These are phyloP conservation scores for Diploptera punctata DNA, from an alignment of 2,888 invertebrate genomes.

Conservation along the genomic window DNA sequence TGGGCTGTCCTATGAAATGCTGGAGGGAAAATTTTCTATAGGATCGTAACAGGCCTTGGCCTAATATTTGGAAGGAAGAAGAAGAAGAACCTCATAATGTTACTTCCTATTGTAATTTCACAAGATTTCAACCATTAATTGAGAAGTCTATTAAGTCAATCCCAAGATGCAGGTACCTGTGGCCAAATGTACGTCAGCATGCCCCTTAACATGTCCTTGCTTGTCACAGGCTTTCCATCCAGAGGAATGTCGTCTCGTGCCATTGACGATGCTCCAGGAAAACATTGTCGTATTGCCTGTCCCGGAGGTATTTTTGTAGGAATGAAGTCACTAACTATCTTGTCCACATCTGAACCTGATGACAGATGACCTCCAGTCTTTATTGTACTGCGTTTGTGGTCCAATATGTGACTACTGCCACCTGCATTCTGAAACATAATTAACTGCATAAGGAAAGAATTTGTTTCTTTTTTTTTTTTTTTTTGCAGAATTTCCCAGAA, in stretches of 20 bases:
- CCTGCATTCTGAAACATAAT: neutral
- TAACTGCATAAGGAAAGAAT: no score
- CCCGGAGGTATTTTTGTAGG: constrained; percentile 32
- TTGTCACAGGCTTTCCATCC: constrained; percentile 61
- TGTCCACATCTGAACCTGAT: neutral
- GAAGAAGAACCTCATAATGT: no score
- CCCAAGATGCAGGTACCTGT: constrained; percentile 73
- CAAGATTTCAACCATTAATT: no score
- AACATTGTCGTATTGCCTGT: constrained; percentile 76
- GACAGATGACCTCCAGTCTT: constrained; percentile 1
- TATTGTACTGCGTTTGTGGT: neutral
- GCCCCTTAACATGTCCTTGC: constrained; percentile 80
- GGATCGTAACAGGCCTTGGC: no score
- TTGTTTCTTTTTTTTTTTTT: no score
- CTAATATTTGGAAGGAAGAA: no score
- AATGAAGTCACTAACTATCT: constrained; percentile 30
- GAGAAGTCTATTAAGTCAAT: no score
- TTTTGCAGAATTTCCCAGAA: no score
- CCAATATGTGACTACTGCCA: neutral
- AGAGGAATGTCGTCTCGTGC: constrained; percentile 49
- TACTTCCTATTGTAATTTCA: no score
- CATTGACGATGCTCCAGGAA: constrained; percentile 81
- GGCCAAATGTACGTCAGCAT: constrained; percentile 98
- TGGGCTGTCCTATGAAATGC: no score
- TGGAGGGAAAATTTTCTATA: no score